A percentile compares a stretch with the other conserved stretches of the same genome.
phyloP scores from a whole-genome alignment of 2,888 invertebrate species.

The Drosophila dives region DNA sequence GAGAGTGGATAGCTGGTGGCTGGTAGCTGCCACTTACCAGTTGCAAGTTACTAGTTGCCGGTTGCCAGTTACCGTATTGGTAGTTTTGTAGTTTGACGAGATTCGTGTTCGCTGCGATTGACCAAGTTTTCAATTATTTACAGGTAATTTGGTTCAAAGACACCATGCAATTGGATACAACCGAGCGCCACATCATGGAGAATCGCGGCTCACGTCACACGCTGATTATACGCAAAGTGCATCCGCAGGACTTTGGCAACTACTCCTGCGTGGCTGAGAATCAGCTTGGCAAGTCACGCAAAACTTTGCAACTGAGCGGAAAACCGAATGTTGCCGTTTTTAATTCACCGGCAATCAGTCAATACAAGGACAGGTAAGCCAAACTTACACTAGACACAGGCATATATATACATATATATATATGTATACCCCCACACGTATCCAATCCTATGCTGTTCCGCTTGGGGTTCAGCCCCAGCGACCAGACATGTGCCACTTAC shows the following conservation, averaged over 20 bases:
- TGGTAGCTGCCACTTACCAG: constrained; percentile 3
- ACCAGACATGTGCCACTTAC: constrained; percentile 44
- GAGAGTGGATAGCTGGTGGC: constrained; percentile 3
- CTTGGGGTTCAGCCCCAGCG: constrained; percentile 24
- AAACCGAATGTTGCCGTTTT: constrained; percentile 88
- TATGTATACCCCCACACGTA: not conserved
- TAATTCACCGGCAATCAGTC: constrained; percentile 87
- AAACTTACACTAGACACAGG: not conserved
- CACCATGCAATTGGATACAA: constrained; percentile 89
- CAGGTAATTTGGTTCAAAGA: constrained; percentile 90
- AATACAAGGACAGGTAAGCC: constrained; percentile 85
- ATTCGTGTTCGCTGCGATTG: constrained; percentile 58
- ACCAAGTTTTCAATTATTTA: constrained; percentile 79
- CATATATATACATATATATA: not conserved
- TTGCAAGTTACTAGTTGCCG: constrained; percentile 4
- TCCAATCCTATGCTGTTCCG: constrained; percentile 12
- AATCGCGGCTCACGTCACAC: constrained; percentile 89
- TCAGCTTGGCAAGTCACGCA: constrained; percentile 88
- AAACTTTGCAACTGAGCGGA: constrained; percentile 89
- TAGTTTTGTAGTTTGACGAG: constrained; percentile 1
- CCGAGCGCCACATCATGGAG: constrained; percentile 89
- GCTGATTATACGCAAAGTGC: constrained; percentile 89
- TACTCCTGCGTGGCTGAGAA: constrained; percentile 90
- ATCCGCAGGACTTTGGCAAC: constrained; percentile 89
- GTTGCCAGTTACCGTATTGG: not conserved